phyloP scores from a whole-genome alignment of 2,888 invertebrate species.

The Ormyrus labotus region DNA sequence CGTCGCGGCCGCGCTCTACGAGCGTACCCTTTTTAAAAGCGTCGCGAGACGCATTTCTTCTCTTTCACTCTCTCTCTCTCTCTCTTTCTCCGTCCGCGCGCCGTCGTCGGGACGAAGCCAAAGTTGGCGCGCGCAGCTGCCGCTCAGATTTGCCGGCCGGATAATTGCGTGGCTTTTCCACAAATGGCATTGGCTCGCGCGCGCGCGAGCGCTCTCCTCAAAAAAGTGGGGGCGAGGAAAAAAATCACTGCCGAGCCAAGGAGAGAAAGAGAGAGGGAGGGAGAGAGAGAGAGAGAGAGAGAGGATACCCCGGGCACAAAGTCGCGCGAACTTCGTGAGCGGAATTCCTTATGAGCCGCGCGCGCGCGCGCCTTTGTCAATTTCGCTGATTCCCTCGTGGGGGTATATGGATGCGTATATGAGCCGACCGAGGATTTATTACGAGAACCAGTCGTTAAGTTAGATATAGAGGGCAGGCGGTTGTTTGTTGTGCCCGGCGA shows the following conservation, averaged over 20 bases:
- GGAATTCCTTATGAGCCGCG: slow-evolving; percentile 61
- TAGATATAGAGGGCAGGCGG: neutral
- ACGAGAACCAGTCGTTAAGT: slow-evolving; percentile 56
- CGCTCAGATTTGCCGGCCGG: slow-evolving; percentile 70
- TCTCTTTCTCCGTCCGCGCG: slow-evolving; percentile 24
- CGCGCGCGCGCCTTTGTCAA: slow-evolving; percentile 50
- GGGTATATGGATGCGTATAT: neutral
- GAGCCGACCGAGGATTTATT: slow-evolving; percentile 44
- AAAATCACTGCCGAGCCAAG: neutral
- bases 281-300: too few species aligned
- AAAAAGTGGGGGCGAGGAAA: slow-evolving; percentile 56
- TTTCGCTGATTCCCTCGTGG: slow-evolving; percentile 55
- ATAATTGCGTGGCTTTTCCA: slow-evolving; percentile 74
- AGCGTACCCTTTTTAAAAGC: slow-evolving; percentile 62
- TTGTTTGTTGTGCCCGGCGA: neutral
- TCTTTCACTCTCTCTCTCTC: slow-evolving; percentile 27
- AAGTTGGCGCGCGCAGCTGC: slow-evolving; percentile 67
- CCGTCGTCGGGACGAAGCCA: slow-evolving; percentile 59
- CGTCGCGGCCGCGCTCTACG: too few species aligned
- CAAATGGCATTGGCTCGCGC: slow-evolving; percentile 64
- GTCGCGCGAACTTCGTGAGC: slow-evolving; percentile 63
- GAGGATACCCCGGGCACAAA: slow-evolving; percentile 21
- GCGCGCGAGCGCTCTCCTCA: slow-evolving; percentile 26
- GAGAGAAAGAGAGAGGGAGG: neutral
- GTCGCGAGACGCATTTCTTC: slow-evolving; percentile 52